A percentile compares a stretch with the other conserved stretches of the same genome.
Evolutionary conservation across 2,113 vertebrate species (phyloP).

Genomic region (Halichoerus grypus): DNA sequence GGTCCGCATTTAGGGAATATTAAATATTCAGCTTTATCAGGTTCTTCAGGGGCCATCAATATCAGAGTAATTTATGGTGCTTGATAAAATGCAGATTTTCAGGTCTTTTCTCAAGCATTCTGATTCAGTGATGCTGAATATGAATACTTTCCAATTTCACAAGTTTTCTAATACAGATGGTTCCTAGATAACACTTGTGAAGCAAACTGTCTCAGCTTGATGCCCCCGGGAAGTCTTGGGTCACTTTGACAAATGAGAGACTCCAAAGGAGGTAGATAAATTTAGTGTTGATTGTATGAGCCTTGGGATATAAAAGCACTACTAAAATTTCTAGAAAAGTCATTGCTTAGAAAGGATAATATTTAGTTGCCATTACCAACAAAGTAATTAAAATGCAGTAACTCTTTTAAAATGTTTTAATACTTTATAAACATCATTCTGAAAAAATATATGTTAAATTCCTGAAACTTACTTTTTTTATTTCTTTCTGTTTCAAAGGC

Average conservation of each 20-base stretch:
- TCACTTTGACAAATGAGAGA: slow-evolving; percentile 68
- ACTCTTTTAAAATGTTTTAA: neutral
- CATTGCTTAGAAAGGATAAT: slow-evolving; percentile 20
- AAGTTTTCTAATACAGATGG: slow-evolving; percentile 24
- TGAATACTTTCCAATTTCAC: neutral
- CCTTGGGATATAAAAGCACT: neutral
- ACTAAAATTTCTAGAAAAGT: slow-evolving; percentile 23
- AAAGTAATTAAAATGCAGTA: neutral
- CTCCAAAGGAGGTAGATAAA: slow-evolving; percentile 5
- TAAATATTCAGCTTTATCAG: neutral
- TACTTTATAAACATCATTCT: neutral
- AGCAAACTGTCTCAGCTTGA: slow-evolving; percentile 27
- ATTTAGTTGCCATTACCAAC: slow-evolving; percentile 29
- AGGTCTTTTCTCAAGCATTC: neutral
- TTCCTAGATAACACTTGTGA: slow-evolving; percentile 9
- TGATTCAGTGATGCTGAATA: neutral
- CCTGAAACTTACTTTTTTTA: neutral
- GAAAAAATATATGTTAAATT: slow-evolving; percentile 29
- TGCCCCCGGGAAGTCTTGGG: neutral
- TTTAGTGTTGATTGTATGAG: slow-evolving; percentile 3
- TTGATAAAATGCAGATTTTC: neutral
- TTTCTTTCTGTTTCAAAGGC: neutral
- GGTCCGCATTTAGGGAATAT: neutral
- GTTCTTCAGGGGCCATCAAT: neutral
- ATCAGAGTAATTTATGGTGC: neutral